Evolutionary conservation across 2,888 invertebrate species (phyloP).

Genomic region (Drosophila niveifrons): DNA sequence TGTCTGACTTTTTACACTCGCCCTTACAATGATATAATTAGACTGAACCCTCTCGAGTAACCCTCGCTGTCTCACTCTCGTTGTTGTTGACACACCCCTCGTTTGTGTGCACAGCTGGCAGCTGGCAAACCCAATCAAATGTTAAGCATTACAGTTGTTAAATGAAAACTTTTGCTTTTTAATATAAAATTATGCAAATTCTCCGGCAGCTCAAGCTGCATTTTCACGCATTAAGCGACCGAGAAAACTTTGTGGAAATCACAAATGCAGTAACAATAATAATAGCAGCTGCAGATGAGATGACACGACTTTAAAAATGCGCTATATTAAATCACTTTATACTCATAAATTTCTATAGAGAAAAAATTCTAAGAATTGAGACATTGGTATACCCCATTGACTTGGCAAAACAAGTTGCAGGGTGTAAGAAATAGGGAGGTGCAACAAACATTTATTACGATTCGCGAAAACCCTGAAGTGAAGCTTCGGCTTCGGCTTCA

Average conservation of each 20-base stretch:
- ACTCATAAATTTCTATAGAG: background rate
- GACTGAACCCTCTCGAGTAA: slow-evolving; percentile 47
- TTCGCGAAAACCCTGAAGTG: slow-evolving; percentile 35
- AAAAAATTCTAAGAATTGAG: background rate
- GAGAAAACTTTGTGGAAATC: slow-evolving; percentile 43
- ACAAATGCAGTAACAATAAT: slow-evolving; percentile 30
- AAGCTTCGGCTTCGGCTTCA: slow-evolving; percentile 15
- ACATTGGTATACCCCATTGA: background rate
- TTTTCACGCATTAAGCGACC: slow-evolving; percentile 54
- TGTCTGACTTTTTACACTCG: slow-evolving; percentile 70
- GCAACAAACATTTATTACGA: slow-evolving; percentile 59
- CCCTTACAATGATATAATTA: slow-evolving; percentile 65
- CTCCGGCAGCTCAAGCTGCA: slow-evolving; percentile 41
- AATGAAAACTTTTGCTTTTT: slow-evolving; percentile 67
- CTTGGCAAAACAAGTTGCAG: background rate
- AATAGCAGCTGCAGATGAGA: background rate
- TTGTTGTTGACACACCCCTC: slow-evolving; percentile 61
- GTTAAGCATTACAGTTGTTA: slow-evolving; percentile 65
- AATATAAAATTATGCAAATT: slow-evolving; percentile 76
- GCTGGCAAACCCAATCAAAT: slow-evolving; percentile 58
- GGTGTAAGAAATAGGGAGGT: slow-evolving; percentile 23
- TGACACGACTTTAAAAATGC: slow-evolving; percentile 1
- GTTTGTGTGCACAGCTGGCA: slow-evolving; percentile 76
- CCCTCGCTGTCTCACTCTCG: slow-evolving; percentile 8
- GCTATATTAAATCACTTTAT: background rate